phyloP scores from a whole-genome alignment of 2,113 vertebrate species.

The Perca flavescens region DNA sequence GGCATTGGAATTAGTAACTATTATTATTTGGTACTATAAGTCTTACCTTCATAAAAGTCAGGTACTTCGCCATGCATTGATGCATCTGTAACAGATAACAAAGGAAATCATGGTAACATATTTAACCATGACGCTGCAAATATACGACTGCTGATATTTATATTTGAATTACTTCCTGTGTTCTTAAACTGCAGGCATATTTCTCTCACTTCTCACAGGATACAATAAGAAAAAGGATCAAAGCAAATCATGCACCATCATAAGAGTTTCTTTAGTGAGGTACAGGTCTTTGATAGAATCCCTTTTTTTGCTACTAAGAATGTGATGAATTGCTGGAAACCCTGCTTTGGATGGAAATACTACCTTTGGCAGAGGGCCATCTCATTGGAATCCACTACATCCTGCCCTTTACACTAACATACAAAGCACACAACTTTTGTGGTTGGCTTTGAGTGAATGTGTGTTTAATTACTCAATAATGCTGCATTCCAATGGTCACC shows the following conservation, averaged over 20 bases:
- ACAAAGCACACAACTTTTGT: not conserved
- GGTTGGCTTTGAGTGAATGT: not conserved
- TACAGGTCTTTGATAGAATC: conserved; percentile 16
- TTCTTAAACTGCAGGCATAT: not conserved
- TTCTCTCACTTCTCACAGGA: not conserved
- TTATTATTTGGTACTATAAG: not conserved
- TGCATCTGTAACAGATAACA: conserved; percentile 67
- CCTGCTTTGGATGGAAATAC: not conserved
- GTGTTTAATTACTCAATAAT: not conserved
- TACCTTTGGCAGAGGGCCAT: conserved; percentile 9
- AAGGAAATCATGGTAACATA: conserved; percentile 22
- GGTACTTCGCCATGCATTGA: conserved; percentile 55
- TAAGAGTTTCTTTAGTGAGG: not conserved
- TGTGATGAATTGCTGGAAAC: conserved; percentile 33
- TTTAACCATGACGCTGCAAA: not conserved
- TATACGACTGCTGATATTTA: not conserved
- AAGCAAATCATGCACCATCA: not conserved
- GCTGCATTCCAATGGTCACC: not conserved
- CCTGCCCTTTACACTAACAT: not conserved
- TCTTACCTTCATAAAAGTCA: conserved; percentile 80
- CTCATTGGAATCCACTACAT: conserved; percentile 19
- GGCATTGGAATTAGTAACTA: not conserved
- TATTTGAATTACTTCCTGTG: not conserved
- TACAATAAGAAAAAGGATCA: not conserved
- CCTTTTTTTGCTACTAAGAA: conserved; percentile 8